Base-by-base conservation (phyloP, 2,888 invertebrate species). In the Caenorhabditis sulstoni region DNA sequence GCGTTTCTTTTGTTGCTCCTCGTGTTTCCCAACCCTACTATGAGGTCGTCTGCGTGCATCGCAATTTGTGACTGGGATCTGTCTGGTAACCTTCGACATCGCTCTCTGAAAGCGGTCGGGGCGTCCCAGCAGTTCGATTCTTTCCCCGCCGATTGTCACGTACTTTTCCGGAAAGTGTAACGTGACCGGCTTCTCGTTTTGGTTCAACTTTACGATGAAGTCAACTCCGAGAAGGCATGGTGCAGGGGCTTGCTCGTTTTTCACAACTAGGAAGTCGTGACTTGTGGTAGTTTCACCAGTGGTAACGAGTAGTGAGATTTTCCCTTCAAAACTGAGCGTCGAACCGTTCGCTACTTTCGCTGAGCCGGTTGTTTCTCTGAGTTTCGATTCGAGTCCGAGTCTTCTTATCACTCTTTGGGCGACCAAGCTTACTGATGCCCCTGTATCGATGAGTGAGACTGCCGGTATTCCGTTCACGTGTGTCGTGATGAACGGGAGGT, bases 141-240 rank as follows among this genome's bases (percentile, higher is more conserved):
- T n/a, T n/a, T n/a, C n/a, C n/a, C n/a, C n/a, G n/a, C 65, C 65
- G 8, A 66, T 37, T 29, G 8, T 35, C 0, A 55, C 29, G 0
- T 9, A 1, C 29, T 44, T 47, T 5, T 66, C 18, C 12, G 35
- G 3, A 14, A 55, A 35, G 16, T 66, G 14, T 16, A 66, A 53
- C 4, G 53, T 53, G 7, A 53, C 14, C 9, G 29, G 18, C 1
- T 57, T n/a, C 39, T 59, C 70, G 59, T 59, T n/a, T 35, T 61
- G 18, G 41, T 70, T 59, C 5, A 70, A 35, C 1, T 23, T 12
- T 5, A 12, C 45, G 23, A 70, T 53, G 9, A 70, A 52, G 14
- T 70, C 70, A 11, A 61, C 44, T 12, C 70, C 70, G 1, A 70
- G 47, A n/a, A 70, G 61, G 35, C 59, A 58, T 1, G 53, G 41